Conservation (phyloP, 2,888 invertebrate genomes). For the Drosophila ochracea region DNA sequence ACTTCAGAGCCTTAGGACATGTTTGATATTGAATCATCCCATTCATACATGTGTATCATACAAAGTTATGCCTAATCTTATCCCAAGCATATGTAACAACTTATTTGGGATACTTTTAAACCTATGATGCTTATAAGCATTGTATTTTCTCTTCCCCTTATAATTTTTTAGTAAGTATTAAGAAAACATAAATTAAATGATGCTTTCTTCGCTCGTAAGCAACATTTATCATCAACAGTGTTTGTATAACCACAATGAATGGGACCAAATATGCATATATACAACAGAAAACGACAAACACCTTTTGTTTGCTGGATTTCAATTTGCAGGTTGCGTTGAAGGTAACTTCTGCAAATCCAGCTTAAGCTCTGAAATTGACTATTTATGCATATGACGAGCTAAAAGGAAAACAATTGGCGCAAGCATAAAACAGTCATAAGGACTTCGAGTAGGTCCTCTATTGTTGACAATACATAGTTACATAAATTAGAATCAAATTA, state of each 20-base stretch:
- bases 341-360: neutral
- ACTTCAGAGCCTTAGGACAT: neutral
- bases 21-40: neutral
- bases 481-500: conserved; percentile 73
- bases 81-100: neutral
- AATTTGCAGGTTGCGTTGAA: neutral
- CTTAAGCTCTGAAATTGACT: neutral
- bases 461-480: conserved; percentile 66
- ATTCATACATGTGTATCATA: neutral
- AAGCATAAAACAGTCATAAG: conserved; percentile 47
- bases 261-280: neutral
- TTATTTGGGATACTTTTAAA: neutral
- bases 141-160: neutral
- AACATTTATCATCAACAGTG: neutral
- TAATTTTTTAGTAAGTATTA: neutral
- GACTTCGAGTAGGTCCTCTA: conserved; percentile 40
- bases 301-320: neutral
- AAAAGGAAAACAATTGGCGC: conserved; percentile 36
- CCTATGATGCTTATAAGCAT: too few relatives aligned
- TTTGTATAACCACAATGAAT: neutral
- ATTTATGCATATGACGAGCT: conserved; percentile 25
- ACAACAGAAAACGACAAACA: neutral
- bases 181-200: neutral
- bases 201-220: neutral
- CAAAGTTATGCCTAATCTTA: neutral